Evolutionary conservation across 2,888 invertebrate genomes (phyloP).

Genomic region (Autographa gamma): DNA sequence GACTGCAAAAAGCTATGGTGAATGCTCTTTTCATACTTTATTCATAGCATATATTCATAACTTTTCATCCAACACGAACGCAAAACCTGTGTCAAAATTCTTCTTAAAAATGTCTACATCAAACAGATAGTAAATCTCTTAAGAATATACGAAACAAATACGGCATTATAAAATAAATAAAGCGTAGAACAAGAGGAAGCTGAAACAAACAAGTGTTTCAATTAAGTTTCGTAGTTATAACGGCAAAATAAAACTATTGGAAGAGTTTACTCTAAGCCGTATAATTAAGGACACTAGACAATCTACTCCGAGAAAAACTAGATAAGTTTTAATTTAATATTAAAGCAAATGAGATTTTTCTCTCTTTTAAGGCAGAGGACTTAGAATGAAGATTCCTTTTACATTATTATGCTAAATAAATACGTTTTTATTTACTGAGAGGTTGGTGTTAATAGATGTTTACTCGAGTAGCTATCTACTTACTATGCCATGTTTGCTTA

Average conservation of each 20-base stretch:
- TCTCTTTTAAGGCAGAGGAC: conserved; percentile 46
- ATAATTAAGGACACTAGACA: conserved; percentile 62
- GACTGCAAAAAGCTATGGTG: too few relatives aligned
- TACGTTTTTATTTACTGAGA: background rate
- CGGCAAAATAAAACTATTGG: conserved; percentile 61
- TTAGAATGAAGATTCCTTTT: background rate
- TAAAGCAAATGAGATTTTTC: conserved; percentile 59
- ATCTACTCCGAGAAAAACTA: conserved; percentile 43
- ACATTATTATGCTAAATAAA: background rate
- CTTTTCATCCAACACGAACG: too few relatives aligned
- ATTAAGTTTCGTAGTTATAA: conserved; percentile 59
- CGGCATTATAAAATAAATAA: conserved; percentile 29
- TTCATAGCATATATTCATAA: too few relatives aligned
- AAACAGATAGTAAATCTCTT: background rate
- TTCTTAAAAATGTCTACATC: background rate
- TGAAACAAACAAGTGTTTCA: conserved; percentile 61
- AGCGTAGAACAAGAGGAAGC: conserved; percentile 42
- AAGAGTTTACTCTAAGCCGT: conserved; percentile 48
- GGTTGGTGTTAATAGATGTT: background rate
- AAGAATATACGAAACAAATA: conserved; percentile 7
- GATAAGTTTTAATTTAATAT: conserved; percentile 58
- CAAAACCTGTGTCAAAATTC: too few relatives aligned
- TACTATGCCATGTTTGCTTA: too few relatives aligned
- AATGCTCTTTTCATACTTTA: too few relatives aligned
- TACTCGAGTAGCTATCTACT: too few relatives aligned